Evolutionary conservation across 2,888 invertebrate genomes (phyloP).

Genomic region (Ptilodon capucinus): DNA sequence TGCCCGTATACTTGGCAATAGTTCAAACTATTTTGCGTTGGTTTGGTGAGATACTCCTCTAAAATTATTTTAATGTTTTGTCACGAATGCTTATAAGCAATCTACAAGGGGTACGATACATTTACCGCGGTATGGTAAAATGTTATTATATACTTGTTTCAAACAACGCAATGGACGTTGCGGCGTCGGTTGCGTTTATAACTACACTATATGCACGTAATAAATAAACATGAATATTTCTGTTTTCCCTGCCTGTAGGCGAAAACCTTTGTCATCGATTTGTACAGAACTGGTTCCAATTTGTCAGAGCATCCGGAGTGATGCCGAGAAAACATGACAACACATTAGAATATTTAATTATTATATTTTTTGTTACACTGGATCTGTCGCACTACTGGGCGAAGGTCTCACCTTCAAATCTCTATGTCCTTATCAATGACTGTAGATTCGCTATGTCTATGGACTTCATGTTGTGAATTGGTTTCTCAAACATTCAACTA

Average conservation of each 20-base stretch:
- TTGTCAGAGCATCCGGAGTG: neutral
- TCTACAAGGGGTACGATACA: constrained; percentile 15
- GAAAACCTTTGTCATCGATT: neutral
- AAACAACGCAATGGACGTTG: constrained; percentile 12
- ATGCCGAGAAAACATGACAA: neutral
- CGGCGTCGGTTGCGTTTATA: neutral
- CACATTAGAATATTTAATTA: neutral
- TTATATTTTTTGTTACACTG: neutral
- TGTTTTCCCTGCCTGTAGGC: neutral
- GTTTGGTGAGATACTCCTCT: constrained; percentile 53
- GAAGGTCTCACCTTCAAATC: too few relatives aligned
- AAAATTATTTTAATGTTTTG: constrained; percentile 57
- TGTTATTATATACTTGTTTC: neutral
- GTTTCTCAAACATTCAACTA: too few relatives aligned
- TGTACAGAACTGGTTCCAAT: neutral
- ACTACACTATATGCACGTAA: neutral
- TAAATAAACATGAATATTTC: too few relatives aligned
- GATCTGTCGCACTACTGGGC: too few relatives aligned
- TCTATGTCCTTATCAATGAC: too few relatives aligned
- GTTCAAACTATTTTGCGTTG: constrained; percentile 69
- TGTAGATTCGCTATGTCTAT: too few relatives aligned
- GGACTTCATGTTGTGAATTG: too few relatives aligned
- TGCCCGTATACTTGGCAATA: constrained; percentile 63
- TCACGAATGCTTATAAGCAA: constrained; percentile 31
- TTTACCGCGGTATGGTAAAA: constrained; percentile 5